Base-by-base conservation (phyloP, 2,797 vertebrate genomes). In the Pogonophryne albipinna region DNA sequence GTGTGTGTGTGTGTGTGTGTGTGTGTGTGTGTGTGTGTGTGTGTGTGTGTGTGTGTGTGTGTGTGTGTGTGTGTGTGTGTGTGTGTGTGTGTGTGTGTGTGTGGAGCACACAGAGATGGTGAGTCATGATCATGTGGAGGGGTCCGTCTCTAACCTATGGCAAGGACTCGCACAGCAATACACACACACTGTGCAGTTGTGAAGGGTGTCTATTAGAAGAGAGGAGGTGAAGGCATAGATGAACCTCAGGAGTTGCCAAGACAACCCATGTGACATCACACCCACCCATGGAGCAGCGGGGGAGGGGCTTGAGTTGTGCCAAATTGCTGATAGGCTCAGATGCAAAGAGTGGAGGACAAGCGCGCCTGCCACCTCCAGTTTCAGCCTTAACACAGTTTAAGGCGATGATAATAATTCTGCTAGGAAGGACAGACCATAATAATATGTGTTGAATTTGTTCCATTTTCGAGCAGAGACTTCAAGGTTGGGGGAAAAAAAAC, bases 221-320 rank as follows among this genome's bases (percentile, higher is more conserved):
- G 59, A 78, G 66, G 75, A 53, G 62, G 71, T 59, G 80, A 82
- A 76, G 73, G 59, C 81, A 82, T 74, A 72, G 83, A 88, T 85
- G 85, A 88, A 85, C 83, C 88, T 79, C 67, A 1, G 61, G 78
- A 77, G 93, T 92, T 93, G 87, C 92, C 85, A 91, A 27, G 91
- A 86, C 92, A 88, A 93, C 89, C 57, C 55, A 12, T 17, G 58
- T 91, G 90, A 93, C 89, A 86, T 92, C 91, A 93, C 82, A 74
- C 55, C 60, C 69, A 73, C 67, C 78, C 68, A 9, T 71, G 31
- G 59, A 76, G 57, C 63, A 34, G 59, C 27, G 5, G 75, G 71
- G 86, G 91, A 81, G 84, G 89, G 76, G 55, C 75, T 78, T 83
- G 34, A 58, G 20, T 73, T 46, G 63, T 82, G 63, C 69, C 47